Percentiles rank a stretch among this genome's conserved stretches.
Evolutionary conservation across 2,113 vertebrate species (phyloP).

Genomic region (crab-eating macaque (Macaca fascicularis)): DNA sequence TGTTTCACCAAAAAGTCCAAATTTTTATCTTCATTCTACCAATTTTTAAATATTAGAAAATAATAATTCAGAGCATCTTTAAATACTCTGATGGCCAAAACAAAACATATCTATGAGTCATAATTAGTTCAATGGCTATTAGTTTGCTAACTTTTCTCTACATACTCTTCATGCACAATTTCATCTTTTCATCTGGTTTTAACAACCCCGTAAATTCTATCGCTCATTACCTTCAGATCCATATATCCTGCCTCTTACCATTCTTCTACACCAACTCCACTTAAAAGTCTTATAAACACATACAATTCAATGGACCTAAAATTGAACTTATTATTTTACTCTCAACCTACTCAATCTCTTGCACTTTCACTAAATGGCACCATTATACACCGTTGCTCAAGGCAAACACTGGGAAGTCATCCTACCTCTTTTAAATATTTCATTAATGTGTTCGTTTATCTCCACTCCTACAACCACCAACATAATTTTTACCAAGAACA

Average conservation of each 20-base stretch:
- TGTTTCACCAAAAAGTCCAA: neutral
- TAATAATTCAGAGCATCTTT: constrained; percentile 21
- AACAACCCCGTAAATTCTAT: neutral
- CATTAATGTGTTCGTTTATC: neutral
- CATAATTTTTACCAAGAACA: neutral
- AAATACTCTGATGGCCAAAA: constrained; percentile 2
- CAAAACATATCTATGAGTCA: neutral
- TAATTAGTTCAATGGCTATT: neutral
- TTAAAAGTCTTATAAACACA: constrained; percentile 19
- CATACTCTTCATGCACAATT: neutral
- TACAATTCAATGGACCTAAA: constrained; percentile 10
- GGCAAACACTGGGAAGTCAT: neutral
- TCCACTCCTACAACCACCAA: neutral
- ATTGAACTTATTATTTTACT: constrained; percentile 1
- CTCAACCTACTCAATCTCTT: neutral
- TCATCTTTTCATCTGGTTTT: neutral
- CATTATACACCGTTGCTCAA: neutral
- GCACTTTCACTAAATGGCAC: neutral
- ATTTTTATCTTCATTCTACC: neutral
- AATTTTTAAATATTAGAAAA: constrained; percentile 20
- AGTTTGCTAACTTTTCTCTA: neutral
- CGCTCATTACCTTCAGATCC: neutral
- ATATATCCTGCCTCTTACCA: neutral
- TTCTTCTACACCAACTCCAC: neutral
- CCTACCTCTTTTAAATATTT: neutral